phyloP scores from a whole-genome alignment of 2,888 invertebrate species.

The Cheilosia vernalis region DNA sequence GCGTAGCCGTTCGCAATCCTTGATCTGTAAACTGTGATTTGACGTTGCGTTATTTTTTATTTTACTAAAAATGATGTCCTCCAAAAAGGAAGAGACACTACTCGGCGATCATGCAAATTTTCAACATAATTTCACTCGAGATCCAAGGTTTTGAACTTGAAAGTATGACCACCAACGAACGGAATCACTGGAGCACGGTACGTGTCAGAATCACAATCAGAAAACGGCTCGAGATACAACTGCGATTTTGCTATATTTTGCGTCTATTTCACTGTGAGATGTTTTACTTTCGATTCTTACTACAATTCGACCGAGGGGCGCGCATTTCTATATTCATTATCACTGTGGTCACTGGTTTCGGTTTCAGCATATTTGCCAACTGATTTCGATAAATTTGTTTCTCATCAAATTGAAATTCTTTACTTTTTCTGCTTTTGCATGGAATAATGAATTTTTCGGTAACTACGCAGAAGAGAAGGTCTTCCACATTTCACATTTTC shows the following conservation, averaged over 20 bases:
- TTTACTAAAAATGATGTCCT: slow-evolving; percentile 38
- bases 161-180: slow-evolving; percentile 24
- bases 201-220: slow-evolving; percentile 24
- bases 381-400: slow-evolving; percentile 30
- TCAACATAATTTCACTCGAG: slow-evolving; percentile 31
- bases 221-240: slow-evolving; percentile 29
- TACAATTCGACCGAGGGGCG: slow-evolving; percentile 29
- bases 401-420: slow-evolving; percentile 36
- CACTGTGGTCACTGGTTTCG: slow-evolving; percentile 36
- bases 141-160: slow-evolving; percentile 18
- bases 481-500: slow-evolving; percentile 74
- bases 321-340: slow-evolving; percentile 50
- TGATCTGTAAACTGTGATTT: slow-evolving; percentile 11
- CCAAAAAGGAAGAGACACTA: slow-evolving; percentile 23
- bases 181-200: slow-evolving; percentile 29
- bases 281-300: slow-evolving; percentile 44
- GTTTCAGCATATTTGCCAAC: slow-evolving; percentile 45
- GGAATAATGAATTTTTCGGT: slow-evolving; percentile 73
- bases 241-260: slow-evolving; percentile 25
- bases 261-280: slow-evolving; percentile 20
- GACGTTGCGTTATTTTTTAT: slow-evolving; percentile 5
- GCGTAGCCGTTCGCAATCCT: slow-evolving; percentile 5
- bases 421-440: slow-evolving; percentile 39
- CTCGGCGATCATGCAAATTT: slow-evolving; percentile 20
- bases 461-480: slow-evolving; percentile 75